Conservation (phyloP, 2,797 vertebrate species). For the Artibeus jamaicensis region DNA sequence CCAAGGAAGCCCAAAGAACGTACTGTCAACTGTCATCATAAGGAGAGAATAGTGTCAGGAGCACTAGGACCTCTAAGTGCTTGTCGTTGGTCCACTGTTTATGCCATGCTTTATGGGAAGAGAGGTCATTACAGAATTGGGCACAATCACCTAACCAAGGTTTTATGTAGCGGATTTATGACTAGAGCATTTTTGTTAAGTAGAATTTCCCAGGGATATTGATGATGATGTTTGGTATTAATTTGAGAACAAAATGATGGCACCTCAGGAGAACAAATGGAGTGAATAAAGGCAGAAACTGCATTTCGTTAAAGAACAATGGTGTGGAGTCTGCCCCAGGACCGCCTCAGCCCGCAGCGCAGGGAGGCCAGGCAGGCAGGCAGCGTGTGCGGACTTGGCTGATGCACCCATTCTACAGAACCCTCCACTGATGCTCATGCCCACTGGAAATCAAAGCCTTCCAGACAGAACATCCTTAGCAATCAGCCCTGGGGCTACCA, state of each 20-base stretch:
- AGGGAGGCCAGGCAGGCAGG: not conserved
- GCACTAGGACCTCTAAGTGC: not conserved
- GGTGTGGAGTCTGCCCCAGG: not conserved
- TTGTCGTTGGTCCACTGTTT: not conserved
- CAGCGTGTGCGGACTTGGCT: not conserved
- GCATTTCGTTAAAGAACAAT: not conserved
- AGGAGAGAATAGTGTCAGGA: not conserved
- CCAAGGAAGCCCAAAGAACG: no score
- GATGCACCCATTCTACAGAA: not conserved
- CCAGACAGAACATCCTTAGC: not conserved
- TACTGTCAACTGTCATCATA: not conserved
- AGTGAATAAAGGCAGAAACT: not conserved
- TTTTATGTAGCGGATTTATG: constrained; percentile 71
- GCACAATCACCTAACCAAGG: constrained; percentile 14
- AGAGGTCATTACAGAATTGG: not conserved
- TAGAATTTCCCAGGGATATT: constrained; percentile 62
- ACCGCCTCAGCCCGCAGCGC: not conserved
- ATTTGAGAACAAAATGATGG: constrained; percentile 58
- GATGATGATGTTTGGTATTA: constrained; percentile 61
- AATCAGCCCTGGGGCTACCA: not conserved
- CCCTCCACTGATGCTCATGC: rapidly evolving
- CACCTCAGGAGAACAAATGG: not conserved
- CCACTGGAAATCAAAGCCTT: not conserved
- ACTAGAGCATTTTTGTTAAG: constrained; percentile 64
- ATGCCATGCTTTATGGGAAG: not conserved